Conservation (phyloP, 2,113 vertebrate genomes). For the Aleadryas rufinucha region DNA sequence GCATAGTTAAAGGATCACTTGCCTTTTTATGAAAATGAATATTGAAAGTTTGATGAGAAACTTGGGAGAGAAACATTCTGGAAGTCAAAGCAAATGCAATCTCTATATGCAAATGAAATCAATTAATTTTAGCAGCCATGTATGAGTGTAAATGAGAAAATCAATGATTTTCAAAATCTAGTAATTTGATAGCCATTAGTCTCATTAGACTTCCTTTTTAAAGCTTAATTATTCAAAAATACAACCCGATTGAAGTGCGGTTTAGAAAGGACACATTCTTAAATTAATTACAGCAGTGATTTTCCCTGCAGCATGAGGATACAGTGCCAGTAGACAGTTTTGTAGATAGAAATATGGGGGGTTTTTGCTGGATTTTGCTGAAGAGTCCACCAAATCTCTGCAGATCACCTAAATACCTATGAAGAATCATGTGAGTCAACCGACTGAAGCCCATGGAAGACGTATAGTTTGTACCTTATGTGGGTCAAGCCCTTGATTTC, state of each 20-base stretch:
- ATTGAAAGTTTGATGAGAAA: slow-evolving; percentile 69
- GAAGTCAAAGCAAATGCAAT: slow-evolving; percentile 66
- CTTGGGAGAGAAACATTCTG: slow-evolving; percentile 61
- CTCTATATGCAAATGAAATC: slow-evolving; percentile 71
- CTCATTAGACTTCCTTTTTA: slow-evolving; percentile 73
- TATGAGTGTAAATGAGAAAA: slow-evolving; percentile 67
- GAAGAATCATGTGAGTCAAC: neutral
- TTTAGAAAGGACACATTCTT: slow-evolving; percentile 58
- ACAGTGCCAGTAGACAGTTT: neutral
- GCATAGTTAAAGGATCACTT: slow-evolving; percentile 57
- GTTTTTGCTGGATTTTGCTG: neutral
- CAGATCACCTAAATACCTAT: neutral
- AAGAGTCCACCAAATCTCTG: neutral
- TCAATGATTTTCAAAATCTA: slow-evolving; percentile 73
- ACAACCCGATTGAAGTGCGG: slow-evolving; percentile 39
- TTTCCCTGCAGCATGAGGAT: slow-evolving; percentile 22
- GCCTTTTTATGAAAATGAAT: slow-evolving; percentile 58
- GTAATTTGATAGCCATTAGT: slow-evolving; percentile 77
- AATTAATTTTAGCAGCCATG: slow-evolving; percentile 71
- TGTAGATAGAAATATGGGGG: neutral
- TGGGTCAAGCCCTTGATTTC: neutral
- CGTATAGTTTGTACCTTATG: neutral
- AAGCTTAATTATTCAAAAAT: slow-evolving; percentile 74
- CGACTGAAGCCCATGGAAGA: neutral
- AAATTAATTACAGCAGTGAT: slow-evolving; percentile 64